Percentiles rank a stretch among this genome's conserved stretches.
Evolutionary conservation across 1,140 invertebrate genomes (phyloP).

Genomic region (Bombus consobrinus): DNA sequence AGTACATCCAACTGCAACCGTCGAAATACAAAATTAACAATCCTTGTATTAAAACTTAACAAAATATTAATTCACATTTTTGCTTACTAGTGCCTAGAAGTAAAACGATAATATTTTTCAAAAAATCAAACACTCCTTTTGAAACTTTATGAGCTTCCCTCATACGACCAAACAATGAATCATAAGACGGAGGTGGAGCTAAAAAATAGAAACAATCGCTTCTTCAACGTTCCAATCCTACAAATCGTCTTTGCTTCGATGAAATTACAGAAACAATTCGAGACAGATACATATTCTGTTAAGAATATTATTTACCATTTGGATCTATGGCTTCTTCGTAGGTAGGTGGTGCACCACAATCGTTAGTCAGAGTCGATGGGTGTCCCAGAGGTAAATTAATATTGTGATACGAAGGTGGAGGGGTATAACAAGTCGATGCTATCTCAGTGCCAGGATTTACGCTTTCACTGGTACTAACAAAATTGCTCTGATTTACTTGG

Average conservation of each 20-base stretch:
- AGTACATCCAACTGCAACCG: conserved; percentile 85
- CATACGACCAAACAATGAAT: conserved; percentile 87
- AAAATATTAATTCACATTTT: neutral
- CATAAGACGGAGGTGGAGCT: conserved; percentile 88
- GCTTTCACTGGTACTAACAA: conserved; percentile 40
- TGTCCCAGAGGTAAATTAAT: conserved; percentile 73
- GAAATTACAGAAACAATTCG: too few species aligned
- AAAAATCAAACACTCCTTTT: conserved; percentile 85
- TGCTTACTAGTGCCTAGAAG: conserved; percentile 86
- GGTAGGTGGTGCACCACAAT: conserved; percentile 82
- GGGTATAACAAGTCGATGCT: conserved; percentile 66
- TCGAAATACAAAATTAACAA: conserved; percentile 26
- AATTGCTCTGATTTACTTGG: conserved; percentile 53
- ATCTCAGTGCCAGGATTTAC: conserved; percentile 67
- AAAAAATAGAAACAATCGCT: conserved; percentile 60
- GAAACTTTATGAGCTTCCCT: conserved; percentile 85
- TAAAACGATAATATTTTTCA: conserved; percentile 85
- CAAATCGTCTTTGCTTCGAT: too few species aligned
- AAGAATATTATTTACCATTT: conserved; percentile 79
- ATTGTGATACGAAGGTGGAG: conserved; percentile 75
- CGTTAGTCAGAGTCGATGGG: conserved; percentile 66
- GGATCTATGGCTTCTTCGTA: conserved; percentile 85
- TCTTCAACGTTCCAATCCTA: neutral
- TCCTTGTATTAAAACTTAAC: neutral
- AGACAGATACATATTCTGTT: too few species aligned